These are phyloP conservation scores for Pycnonotus jocosus DNA, from an alignment of 2,113 vertebrate species.

Conservation along the genomic window DNA sequence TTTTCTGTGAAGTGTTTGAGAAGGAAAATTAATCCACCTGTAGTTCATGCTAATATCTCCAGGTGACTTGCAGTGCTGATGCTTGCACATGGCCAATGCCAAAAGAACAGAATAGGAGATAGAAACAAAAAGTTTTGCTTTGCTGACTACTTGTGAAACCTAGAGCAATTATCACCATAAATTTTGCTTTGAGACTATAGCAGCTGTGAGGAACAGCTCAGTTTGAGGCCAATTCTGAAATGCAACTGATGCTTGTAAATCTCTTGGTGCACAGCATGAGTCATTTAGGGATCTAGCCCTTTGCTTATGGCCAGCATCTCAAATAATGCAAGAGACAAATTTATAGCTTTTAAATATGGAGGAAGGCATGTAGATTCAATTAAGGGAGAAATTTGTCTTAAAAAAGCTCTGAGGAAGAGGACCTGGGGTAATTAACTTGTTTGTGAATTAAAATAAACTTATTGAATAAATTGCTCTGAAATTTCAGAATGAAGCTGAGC, in stretches of 20 bases:
- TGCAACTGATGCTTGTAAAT: not conserved
- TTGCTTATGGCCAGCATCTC: not conserved
- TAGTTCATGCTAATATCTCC: not conserved
- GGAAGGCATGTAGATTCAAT: not conserved
- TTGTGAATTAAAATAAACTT: slow-evolving; percentile 23
- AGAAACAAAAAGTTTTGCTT: not conserved
- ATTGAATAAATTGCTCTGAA: slow-evolving; percentile 5
- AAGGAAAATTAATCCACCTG: not conserved
- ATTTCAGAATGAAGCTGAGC: slow-evolving; percentile 1
- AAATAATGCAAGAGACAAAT: not conserved
- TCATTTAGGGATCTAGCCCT: not conserved
- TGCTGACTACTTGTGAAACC: not conserved
- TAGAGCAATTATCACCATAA: not conserved
- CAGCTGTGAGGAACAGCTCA: not conserved
- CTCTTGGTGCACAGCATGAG: not conserved
- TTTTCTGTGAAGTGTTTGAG: not conserved
- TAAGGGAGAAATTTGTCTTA: not conserved
- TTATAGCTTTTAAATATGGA: not conserved
- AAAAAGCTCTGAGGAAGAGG: not conserved
- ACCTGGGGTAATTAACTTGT: not conserved
- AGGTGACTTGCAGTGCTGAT: not conserved
- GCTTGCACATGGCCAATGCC: not conserved
- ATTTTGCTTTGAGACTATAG: not conserved
- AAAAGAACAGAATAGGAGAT: not conserved
- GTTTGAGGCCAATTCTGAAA: not conserved